These are phyloP conservation scores for Seriola rivoliana DNA, from an alignment of 2,113 vertebrate genomes.

Conservation along the genomic window DNA sequence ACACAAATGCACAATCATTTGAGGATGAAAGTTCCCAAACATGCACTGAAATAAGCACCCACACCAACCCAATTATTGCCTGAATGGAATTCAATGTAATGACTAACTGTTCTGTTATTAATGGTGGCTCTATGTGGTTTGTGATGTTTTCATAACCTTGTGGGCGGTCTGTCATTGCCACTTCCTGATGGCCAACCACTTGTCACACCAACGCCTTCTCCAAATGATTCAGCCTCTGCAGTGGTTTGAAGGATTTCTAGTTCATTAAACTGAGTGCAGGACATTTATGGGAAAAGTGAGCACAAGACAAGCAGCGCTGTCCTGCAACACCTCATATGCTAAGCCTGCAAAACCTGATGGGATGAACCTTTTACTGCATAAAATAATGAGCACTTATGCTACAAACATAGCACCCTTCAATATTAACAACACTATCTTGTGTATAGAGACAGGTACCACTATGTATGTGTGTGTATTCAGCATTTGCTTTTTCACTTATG, in stretches of 20 bases:
- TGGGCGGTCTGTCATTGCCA: constrained; percentile 8
- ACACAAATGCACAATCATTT: background rate
- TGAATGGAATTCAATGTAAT: constrained; percentile 29
- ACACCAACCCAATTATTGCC: constrained; percentile 3
- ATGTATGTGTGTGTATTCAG: background rate
- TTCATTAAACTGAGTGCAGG: background rate
- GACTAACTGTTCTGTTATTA: constrained; percentile 21
- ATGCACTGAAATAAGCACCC: background rate
- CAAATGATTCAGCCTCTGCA: constrained; percentile 42
- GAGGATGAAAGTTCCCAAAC: constrained; percentile 1
- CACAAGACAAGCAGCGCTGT: background rate
- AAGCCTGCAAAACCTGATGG: background rate
- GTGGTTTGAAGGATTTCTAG: background rate
- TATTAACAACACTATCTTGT: background rate
- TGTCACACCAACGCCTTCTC: constrained; percentile 18
- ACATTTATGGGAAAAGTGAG: background rate
- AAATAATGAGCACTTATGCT: background rate
- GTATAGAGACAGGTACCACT: background rate
- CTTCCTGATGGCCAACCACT: constrained; percentile 9
- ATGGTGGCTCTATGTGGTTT: constrained; percentile 21
- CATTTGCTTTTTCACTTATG: constrained; percentile 8
- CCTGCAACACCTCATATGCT: background rate
- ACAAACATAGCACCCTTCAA: background rate
- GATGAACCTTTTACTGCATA: background rate
- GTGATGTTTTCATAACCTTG: constrained; percentile 37